Evolutionary conservation across 2,113 vertebrate species (phyloP), one percentile per base, ranked within the genome.

Genomic region (Synchiropus splendidus): DNA sequence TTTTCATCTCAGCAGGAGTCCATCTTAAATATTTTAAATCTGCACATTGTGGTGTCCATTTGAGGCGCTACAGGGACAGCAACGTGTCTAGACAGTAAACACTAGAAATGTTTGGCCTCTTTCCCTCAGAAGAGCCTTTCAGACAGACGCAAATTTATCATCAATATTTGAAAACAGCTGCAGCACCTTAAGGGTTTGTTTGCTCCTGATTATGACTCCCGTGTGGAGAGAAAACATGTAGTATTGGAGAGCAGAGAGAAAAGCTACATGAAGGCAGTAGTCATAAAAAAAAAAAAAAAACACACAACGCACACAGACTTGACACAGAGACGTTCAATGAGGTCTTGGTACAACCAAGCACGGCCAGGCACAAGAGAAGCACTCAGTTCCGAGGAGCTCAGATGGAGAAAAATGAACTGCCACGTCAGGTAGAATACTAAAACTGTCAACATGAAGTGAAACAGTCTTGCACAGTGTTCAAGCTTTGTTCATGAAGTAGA

Each of bases 101-200:
- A 31, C 39, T 48, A 42, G 12, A 40, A 57, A 37, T 30, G 50
- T 42, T 42, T 18, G 15, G 10, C 51, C 18, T 37, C 37, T 36
- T 44, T 42, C 51, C 8, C 43, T 51, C 9, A 58, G 54, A 54
- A 12, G 34, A 50, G 39, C 38, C 36, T 32, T 43, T 64, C 35
- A 44, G 31, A 53, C n/a, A 33, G 51, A 52, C 33, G 21, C 49
- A 9, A 59, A 36, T 36, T 18, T 36, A 13, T 54, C 46, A 62
- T 68, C 18, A 61, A 45, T 65, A 51, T 64, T 67, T 75, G 8
- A 27, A 37, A 70, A 50, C 10, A 54, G 40, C 50, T 40, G 48
- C 46, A 69, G 45, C 37, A 16, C 36, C 16, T 14, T 21, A 6
- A 36, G 45, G 21, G 14, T 36, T 38, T 47, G 16, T 2, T 16